A percentile compares a stretch with the other conserved stretches of the same genome.
Conservation (phyloP, 2,888 invertebrate genomes). For the Pristionchus exspectatus region DNA sequence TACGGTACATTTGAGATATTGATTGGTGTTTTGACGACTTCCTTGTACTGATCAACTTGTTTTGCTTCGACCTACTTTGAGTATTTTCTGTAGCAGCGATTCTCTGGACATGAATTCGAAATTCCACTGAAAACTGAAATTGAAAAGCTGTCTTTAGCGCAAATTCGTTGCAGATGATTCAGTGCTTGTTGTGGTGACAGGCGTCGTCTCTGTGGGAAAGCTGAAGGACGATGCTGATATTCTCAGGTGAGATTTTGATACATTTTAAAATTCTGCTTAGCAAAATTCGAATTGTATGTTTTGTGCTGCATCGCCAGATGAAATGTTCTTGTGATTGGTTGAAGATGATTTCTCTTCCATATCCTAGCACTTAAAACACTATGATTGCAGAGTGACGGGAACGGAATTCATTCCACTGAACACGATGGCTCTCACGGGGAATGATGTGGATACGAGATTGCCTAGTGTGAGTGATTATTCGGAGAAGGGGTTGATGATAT, state of each 20-base stretch:
- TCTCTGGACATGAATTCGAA: background rate
- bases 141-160: background rate
- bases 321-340: background rate
- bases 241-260: constrained; percentile 88
- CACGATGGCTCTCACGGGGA: constrained; percentile 62
- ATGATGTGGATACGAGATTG: constrained; percentile 70
- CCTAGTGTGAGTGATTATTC: constrained; percentile 74
- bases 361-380: background rate
- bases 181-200: constrained; percentile 93
- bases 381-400: constrained; percentile 66
- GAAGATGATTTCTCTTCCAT: background rate
- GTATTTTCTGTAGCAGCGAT: background rate
- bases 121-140: background rate
- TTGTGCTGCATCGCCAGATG: background rate
- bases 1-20: constrained; percentile 54
- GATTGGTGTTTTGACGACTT: background rate
- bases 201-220: constrained; percentile 96
- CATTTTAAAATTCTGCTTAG: constrained; percentile 88
- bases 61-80: background rate
- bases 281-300: background rate
- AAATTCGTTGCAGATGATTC: constrained; percentile 83
- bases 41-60: too few relatives aligned
- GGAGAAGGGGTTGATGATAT: too few relatives aligned
- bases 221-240: constrained; percentile 95
- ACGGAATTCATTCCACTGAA: constrained; percentile 74